phyloP scores from a whole-genome alignment of 2,113 vertebrate species.

The Thamnaconus septentrionalis region DNA sequence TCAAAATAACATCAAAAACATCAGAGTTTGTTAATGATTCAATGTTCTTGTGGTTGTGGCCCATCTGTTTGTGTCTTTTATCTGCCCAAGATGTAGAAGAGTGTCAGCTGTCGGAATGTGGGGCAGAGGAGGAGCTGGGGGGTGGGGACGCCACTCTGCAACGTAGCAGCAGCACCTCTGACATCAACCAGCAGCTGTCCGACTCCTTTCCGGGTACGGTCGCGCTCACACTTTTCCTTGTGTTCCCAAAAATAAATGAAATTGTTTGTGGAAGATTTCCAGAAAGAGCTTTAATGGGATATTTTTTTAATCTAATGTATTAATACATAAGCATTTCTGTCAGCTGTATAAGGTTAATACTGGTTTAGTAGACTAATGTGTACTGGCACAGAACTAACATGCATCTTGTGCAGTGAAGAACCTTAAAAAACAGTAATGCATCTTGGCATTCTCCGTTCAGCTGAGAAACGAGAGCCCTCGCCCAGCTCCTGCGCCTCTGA shows the following conservation, averaged over 20 bases:
- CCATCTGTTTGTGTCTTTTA: neutral
- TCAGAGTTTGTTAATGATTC: neutral
- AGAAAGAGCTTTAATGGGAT: too few relatives aligned
- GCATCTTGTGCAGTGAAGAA: too few relatives aligned
- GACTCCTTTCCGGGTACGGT: constrained; percentile 81
- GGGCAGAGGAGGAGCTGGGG: constrained; percentile 68
- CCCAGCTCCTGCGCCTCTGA: constrained; percentile 79
- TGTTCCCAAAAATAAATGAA: neutral
- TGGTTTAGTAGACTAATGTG: too few relatives aligned
- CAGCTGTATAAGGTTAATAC: too few relatives aligned
- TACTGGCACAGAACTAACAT: too few relatives aligned
- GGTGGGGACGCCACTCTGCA: constrained; percentile 79
- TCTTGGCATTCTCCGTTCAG: constrained; percentile 62
- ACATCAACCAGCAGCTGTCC: constrained; percentile 84
- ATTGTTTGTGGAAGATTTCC: neutral
- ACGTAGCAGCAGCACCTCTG: constrained; percentile 92
- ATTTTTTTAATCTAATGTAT: too few relatives aligned
- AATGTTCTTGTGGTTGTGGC: neutral
- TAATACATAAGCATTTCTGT: too few relatives aligned
- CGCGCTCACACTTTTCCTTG: neutral
- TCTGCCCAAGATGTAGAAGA: constrained; percentile 87
- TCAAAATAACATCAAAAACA: constrained; percentile 4
- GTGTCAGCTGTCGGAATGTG: constrained; percentile 81
- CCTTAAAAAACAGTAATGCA: neutral
- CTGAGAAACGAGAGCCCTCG: constrained; percentile 81